phyloP scores from a whole-genome alignment of 2,888 invertebrate genomes.

The Rhingia campestris region DNA sequence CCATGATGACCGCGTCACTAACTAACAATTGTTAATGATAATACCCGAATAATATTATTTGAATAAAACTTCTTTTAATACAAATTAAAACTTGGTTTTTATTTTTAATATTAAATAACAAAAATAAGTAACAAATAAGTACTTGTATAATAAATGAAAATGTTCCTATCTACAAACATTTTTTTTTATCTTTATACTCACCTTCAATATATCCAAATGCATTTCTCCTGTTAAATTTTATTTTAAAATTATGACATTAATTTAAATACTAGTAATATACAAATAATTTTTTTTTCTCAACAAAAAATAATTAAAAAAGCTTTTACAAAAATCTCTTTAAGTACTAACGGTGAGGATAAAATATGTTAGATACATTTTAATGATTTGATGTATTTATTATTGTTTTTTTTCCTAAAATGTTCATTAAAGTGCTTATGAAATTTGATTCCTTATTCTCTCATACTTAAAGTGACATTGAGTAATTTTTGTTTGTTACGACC shows the following conservation, averaged over 20 bases:
- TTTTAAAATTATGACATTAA: neutral
- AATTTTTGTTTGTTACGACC: neutral
- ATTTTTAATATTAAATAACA: slow-evolving; percentile 48
- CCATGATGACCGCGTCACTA: too few species aligned
- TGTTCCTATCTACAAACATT: slow-evolving; percentile 43
- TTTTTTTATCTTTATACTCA: neutral
- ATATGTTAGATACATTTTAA: neutral
- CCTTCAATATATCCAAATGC: neutral
- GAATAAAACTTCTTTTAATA: neutral
- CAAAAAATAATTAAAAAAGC: slow-evolving; percentile 5
- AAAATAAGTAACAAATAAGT: slow-evolving; percentile 40
- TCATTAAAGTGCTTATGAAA: slow-evolving; percentile 63
- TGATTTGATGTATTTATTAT: slow-evolving; percentile 21
- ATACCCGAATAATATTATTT: too few species aligned
- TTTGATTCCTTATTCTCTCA: slow-evolving; percentile 51
- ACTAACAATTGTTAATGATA: too few species aligned
- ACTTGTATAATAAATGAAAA: slow-evolving; percentile 9
- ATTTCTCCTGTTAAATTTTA: neutral
- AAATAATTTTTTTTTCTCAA: slow-evolving; percentile 12
- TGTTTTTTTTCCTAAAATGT: slow-evolving; percentile 43
- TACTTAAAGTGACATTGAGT: slow-evolving; percentile 47
- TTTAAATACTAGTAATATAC: slow-evolving; percentile 8
- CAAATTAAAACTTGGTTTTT: slow-evolving; percentile 29
- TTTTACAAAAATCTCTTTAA: slow-evolving; percentile 32
- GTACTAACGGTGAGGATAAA: neutral